These are phyloP conservation scores for Endomychus coccineus DNA, from an alignment of 2,888 invertebrate species.

Conservation along the genomic window DNA sequence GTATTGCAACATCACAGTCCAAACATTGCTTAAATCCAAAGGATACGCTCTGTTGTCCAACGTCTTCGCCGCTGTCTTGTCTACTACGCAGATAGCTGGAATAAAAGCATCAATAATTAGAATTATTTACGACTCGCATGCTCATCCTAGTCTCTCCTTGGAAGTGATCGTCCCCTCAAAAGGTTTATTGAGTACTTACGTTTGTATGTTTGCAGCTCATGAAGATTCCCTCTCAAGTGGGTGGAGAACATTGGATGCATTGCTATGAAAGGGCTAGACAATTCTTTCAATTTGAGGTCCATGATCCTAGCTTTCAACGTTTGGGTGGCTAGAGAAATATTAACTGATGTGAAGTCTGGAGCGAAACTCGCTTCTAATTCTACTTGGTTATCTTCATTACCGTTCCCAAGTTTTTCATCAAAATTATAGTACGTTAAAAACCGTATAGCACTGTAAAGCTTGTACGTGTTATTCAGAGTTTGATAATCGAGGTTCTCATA, in stretches of 20 bases:
- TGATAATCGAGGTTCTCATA: conserved; percentile 49
- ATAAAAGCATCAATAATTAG: too few relatives aligned
- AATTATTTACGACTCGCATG: too few relatives aligned
- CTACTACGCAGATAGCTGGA: conserved; percentile 57
- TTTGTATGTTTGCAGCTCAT: conserved; percentile 43
- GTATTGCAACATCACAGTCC: conserved; percentile 57
- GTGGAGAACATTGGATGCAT: conserved; percentile 43
- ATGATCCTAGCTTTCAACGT: conserved; percentile 40
- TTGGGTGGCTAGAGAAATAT: conserved; percentile 46
- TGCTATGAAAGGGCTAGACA: conserved; percentile 41
- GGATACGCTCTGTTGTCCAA: conserved; percentile 59
- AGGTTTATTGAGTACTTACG: conserved; percentile 51
- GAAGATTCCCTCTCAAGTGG: conserved; percentile 32
- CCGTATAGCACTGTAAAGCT: conserved; percentile 44
- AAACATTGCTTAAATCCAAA: conserved; percentile 46
- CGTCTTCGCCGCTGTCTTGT: conserved; percentile 51
- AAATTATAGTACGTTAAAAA: too few relatives aligned
- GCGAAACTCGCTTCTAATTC: conserved; percentile 47
- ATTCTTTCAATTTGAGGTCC: conserved; percentile 42
- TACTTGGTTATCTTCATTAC: conserved; percentile 41
- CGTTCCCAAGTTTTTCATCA: conserved; percentile 1
- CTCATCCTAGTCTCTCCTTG: too few relatives aligned
- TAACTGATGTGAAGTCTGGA: conserved; percentile 44
- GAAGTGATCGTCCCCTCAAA: too few relatives aligned
- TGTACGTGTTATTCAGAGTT: conserved; percentile 44